Base-by-base conservation (phyloP, 2,113 vertebrate species). In the Melanotaenia duboulayi region DNA sequence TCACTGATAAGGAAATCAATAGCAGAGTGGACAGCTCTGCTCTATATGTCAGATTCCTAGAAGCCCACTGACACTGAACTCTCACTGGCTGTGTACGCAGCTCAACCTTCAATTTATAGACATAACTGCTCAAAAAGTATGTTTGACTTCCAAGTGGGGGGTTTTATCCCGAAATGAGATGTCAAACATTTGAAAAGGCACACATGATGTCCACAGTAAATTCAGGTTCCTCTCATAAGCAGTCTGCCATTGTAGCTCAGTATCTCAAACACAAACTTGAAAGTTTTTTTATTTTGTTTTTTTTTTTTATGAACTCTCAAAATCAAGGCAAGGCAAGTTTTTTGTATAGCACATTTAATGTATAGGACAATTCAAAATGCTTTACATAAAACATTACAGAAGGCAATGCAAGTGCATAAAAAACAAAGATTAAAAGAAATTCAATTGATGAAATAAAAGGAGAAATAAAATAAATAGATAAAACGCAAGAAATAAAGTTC, bases 1-100 rank as follows among this genome's bases (percentile, higher is more conserved):
- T 78, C 39, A 62, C 76, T 76, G 85, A 89, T 78, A 82, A 85
- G 78, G 72, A 74, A 87, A 89, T 89, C 86, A 84, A 89, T 87
- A 81, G 68, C 7, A 32, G 70, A 73, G 84, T 83, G 84, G 76
- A 89, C 87, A 80, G 77, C 65, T 82, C 63, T 49, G 81, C 61
- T 70, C 48, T n/a, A 11, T 40, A 55, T 77, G 78, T 70, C 52
- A 74, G 64, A 77, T 73, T 59, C 65, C 58, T 23, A n/a, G 74
- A 76, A 65, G 35, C 61, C 61, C 51, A 19, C 32, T 39, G 57
- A 69, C 5, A 20, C 64, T 68, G 65, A 65, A 70, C 65, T 82
- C 73, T 63, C 75, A 83, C 71, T 16, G 67, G 20, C 16, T 55
- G 54, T 66, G 49, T 71, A 74, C 61, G 32, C 58, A 81, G 42